Percentiles rank a stretch among this genome's conserved stretches.
Evolutionary conservation across 2,113 vertebrate genomes (phyloP).

Genomic region (Cnemophilus loriae): DNA sequence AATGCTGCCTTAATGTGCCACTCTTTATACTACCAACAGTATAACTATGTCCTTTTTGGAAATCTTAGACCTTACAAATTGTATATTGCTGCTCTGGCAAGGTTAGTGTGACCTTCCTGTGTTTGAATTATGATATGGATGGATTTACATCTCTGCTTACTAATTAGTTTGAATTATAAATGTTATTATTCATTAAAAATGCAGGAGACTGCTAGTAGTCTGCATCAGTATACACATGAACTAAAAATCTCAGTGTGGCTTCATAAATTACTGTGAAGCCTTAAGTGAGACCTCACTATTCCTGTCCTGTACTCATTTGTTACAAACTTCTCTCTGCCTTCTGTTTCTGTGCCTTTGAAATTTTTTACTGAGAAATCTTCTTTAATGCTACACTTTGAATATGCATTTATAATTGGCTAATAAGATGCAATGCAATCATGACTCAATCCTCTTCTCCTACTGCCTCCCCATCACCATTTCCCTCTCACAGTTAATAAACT

Average conservation of each 20-base stretch:
- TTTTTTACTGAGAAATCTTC: neutral
- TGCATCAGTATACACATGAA: neutral
- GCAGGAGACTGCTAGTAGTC: neutral
- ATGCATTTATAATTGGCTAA: neutral
- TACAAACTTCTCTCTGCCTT: neutral
- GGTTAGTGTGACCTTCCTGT: neutral
- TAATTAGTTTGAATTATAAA: slow-evolving; percentile 4
- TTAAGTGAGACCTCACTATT: neutral
- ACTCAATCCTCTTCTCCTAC: neutral
- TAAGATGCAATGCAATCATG: fast-evolving
- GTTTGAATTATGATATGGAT: neutral
- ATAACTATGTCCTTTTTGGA: neutral
- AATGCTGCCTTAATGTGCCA: neutral
- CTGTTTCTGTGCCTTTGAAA: neutral
- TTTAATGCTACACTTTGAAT: neutral
- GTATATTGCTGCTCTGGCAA: neutral
- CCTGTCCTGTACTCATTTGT: neutral
- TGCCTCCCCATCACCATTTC: neutral
- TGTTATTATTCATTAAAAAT: neutral
- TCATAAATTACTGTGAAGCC: neutral
- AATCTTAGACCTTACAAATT: neutral
- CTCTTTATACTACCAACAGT: neutral
- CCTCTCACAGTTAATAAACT: neutral
- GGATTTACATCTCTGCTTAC: neutral
- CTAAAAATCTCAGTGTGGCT: neutral